These are phyloP conservation scores for Coregonus clupeaformis DNA, from an alignment of 2,113 vertebrate genomes.

Conservation along the genomic window DNA sequence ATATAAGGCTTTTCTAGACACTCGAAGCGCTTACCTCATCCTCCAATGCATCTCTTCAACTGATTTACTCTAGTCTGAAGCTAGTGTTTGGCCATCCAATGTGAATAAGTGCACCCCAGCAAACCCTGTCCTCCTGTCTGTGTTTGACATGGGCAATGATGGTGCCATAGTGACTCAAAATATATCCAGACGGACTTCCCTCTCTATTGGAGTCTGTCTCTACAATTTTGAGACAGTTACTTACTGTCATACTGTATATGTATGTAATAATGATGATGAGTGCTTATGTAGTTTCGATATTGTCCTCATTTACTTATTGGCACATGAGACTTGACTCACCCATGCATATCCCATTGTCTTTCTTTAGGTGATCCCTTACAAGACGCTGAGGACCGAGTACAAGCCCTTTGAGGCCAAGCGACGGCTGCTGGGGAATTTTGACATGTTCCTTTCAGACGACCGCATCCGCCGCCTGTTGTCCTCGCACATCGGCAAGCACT, in stretches of 20 bases:
- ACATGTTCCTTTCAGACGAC: conserved; percentile 84
- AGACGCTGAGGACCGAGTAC: conserved; percentile 81
- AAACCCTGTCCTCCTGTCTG: conserved; percentile 37
- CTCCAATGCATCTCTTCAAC: too few species aligned
- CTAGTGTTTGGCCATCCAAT: neutral
- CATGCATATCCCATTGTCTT: neutral
- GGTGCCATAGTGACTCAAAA: conserved; percentile 44
- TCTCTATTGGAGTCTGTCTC: conserved; percentile 42
- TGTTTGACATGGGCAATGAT: conserved; percentile 36
- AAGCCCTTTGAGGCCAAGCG: conserved; percentile 86
- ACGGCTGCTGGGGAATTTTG: conserved; percentile 79
- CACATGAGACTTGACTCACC: too few species aligned
- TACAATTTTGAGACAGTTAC: conserved; percentile 50
- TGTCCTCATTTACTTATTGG: neutral
- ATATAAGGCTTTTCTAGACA: too few species aligned
- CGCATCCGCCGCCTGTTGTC: conserved; percentile 81
- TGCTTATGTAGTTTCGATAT: neutral
- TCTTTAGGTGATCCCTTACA: conserved; percentile 82
- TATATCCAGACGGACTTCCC: conserved; percentile 46
- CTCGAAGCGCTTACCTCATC: too few species aligned
- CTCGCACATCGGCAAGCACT: conserved; percentile 85
- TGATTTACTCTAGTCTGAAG: neutral
- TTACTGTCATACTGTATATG: neutral
- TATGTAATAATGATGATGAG: neutral
- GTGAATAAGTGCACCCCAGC: conserved; percentile 31